These are phyloP conservation scores for Arbacia lixula DNA, from an alignment of 53 echinoderm and acorn worm genomes.

Conservation along the genomic window DNA sequence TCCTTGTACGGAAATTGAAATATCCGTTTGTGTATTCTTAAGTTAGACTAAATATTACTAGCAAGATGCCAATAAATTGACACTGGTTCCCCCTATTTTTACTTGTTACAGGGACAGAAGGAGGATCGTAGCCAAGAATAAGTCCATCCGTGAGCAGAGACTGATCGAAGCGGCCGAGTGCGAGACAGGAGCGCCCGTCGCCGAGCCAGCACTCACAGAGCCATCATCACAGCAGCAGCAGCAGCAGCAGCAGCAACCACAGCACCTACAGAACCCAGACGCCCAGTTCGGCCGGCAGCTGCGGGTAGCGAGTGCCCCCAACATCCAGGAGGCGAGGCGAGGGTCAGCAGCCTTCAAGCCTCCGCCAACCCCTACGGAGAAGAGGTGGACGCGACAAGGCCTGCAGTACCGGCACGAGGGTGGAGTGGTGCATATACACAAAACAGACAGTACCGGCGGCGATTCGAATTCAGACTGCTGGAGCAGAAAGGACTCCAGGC, in stretches of 20 bases:
- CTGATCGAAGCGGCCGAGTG: conserved; percentile 66
- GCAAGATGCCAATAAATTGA: too few relatives aligned
- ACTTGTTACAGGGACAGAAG: conserved; percentile 77
- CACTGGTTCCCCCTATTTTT: too few relatives aligned
- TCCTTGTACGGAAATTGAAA: too few relatives aligned
- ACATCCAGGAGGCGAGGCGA: conserved; percentile 64
- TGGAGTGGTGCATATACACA: conserved; percentile 87
- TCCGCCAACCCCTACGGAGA: conserved; percentile 84
- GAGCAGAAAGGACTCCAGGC: conserved; percentile 47
- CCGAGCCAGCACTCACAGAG: conserved; percentile 19
- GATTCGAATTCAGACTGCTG: conserved; percentile 35
- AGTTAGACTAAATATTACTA: too few relatives aligned
- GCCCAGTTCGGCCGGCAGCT: conserved; percentile 52
- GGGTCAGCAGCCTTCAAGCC: conserved; percentile 89
- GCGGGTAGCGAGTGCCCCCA: conserved; percentile 66
- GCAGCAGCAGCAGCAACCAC: not conserved
- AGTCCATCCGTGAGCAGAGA: conserved; percentile 67
- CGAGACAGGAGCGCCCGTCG: conserved; percentile 62
- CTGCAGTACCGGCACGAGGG: conserved; percentile 87
- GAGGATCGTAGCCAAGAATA: conserved; percentile 76
- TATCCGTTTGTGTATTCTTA: too few relatives aligned
- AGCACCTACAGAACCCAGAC: conserved; percentile 7
- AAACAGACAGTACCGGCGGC: conserved; percentile 68
- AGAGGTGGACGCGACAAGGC: conserved; percentile 83
- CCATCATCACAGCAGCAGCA: conserved; percentile 43